Percentiles rank a stretch among this genome's conserved stretches.
phyloP scores from a whole-genome alignment of 1,140 invertebrate species.

The Drosophila albomicans region DNA sequence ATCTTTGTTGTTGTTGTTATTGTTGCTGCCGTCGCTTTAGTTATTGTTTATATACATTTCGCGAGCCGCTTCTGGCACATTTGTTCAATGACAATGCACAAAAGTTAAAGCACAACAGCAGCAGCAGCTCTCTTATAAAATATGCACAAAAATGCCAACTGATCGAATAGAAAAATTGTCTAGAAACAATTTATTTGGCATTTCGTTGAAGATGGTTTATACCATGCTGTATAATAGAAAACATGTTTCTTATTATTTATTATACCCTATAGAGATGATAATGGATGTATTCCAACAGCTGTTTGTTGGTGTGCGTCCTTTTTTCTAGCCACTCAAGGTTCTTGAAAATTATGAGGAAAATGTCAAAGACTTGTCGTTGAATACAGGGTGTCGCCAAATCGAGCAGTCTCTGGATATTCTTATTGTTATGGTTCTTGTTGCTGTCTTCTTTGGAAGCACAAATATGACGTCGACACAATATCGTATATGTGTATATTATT shows the following conservation, averaged over 20 bases:
- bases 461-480: conserved; percentile 50
- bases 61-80: conserved; percentile 76
- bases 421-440: conserved; percentile 8
- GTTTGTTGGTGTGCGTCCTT: not conserved
- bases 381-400: conserved; percentile 40
- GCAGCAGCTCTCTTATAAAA: conserved; percentile 36
- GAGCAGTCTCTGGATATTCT: conserved; percentile 5
- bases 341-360: not conserved
- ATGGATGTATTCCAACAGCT: conserved; percentile 4
- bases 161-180: conserved; percentile 53
- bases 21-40: conserved; percentile 24
- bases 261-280: conserved; percentile 8
- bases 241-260: conserved; percentile 30
- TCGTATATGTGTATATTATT: conserved; percentile 55
- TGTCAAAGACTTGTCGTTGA: not conserved
- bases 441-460: conserved; percentile 23
- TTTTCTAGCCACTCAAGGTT: not conserved
- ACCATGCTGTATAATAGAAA: not conserved
- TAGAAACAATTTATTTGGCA: conserved; percentile 51
- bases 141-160: conserved; percentile 55
- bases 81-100: conserved; percentile 81
- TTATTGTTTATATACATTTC: conserved; percentile 38
- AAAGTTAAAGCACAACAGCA: conserved; percentile 38
- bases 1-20: conserved; percentile 41
- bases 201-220: conserved; percentile 29